Conservation (phyloP, 2,888 invertebrate genomes). For the Rhingia campestris region DNA sequence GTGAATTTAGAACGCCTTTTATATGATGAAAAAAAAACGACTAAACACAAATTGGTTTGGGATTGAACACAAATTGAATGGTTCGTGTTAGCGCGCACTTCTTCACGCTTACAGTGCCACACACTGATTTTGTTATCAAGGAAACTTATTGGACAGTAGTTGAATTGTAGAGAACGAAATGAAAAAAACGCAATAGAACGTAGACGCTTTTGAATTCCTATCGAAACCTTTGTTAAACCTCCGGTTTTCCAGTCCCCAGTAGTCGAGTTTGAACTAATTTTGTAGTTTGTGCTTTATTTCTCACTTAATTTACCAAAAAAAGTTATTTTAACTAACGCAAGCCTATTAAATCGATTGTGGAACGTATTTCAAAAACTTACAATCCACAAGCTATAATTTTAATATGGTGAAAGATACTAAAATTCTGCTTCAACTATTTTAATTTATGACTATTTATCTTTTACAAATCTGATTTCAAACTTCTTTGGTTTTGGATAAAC, state of each 20-base stretch:
- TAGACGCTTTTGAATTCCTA: slow-evolving; percentile 19
- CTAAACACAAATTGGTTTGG: slow-evolving; percentile 69
- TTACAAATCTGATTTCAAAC: not conserved
- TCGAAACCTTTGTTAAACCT: not conserved
- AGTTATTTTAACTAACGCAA: not conserved
- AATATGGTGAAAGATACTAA: not conserved
- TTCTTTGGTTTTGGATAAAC: not conserved
- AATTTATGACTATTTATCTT: not conserved
- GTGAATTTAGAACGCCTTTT: slow-evolving; percentile 51
- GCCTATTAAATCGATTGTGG: slow-evolving; percentile 13
- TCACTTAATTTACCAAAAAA: slow-evolving; percentile 15
- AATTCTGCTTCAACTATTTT: not conserved
- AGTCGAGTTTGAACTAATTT: not conserved
- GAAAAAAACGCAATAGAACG: slow-evolving; percentile 28
- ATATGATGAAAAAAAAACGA: slow-evolving; percentile 33
- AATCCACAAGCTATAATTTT: slow-evolving; percentile 30
- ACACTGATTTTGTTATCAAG: slow-evolving; percentile 3
- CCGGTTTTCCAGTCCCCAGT: slow-evolving; percentile 1
- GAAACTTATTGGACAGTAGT: slow-evolving; percentile 20
- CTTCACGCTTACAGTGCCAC: slow-evolving; percentile 54
- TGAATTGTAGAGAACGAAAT: slow-evolving; percentile 65
- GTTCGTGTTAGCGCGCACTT: slow-evolving; percentile 53
- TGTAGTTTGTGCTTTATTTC: slow-evolving; percentile 17
- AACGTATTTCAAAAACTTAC: slow-evolving; percentile 24
- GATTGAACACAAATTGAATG: slow-evolving; percentile 67